phyloP scores from a whole-genome alignment of 2,888 invertebrate genomes.

The Neuroscelio doddi region DNA sequence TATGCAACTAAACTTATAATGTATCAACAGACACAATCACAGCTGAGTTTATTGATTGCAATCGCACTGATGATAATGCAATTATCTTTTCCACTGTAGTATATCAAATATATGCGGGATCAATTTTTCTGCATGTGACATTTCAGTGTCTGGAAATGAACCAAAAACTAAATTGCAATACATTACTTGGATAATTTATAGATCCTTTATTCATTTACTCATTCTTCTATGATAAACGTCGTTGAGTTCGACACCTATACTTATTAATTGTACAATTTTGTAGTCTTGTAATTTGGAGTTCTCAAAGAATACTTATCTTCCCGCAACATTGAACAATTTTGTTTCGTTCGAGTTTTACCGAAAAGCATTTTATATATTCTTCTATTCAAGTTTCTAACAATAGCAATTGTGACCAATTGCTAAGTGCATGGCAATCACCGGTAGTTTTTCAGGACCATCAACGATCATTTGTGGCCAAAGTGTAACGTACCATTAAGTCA shows the following conservation, averaged over 20 bases:
- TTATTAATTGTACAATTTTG: too few relatives aligned
- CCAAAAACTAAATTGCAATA: too few relatives aligned
- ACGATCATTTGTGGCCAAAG: slow-evolving; percentile 32
- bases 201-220: too few relatives aligned
- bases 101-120: slow-evolving; percentile 1
- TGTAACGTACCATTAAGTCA: slow-evolving; percentile 23
- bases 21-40: slow-evolving; percentile 27
- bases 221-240: too few relatives aligned
- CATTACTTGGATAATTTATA: too few relatives aligned
- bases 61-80: slow-evolving; percentile 32
- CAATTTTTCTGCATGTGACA: slow-evolving; percentile 10
- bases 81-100: slow-evolving; percentile 16
- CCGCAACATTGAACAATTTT: slow-evolving; percentile 10
- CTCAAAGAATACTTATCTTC: slow-evolving; percentile 25
- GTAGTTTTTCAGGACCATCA: slow-evolving; percentile 42
- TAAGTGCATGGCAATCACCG: slow-evolving; percentile 33
- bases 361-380: slow-evolving; percentile 28
- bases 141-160: slow-evolving; percentile 11
- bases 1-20: slow-evolving; percentile 33
- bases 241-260: too few relatives aligned
- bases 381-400: not conserved
- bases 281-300: too few relatives aligned
- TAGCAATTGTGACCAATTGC: slow-evolving; percentile 29
- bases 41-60: slow-evolving; percentile 25
- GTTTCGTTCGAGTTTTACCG: slow-evolving; percentile 15